Conservation (phyloP, 2,113 vertebrate species). For the Caretta caretta region DNA sequence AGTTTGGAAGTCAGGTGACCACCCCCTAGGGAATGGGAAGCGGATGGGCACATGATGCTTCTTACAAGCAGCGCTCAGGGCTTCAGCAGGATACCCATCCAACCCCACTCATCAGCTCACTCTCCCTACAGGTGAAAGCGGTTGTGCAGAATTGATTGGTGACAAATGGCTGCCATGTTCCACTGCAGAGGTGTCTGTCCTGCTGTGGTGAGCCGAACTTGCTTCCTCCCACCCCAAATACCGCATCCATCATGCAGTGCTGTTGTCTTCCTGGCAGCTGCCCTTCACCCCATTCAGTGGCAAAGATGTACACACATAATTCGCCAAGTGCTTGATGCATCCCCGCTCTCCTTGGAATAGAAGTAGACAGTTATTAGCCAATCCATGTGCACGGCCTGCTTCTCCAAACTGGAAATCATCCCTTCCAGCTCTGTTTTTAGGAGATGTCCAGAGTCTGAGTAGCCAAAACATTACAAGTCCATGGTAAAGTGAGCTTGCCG, state of each 20-base stretch:
- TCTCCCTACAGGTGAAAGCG: background rate
- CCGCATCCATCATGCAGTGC: too few relatives aligned
- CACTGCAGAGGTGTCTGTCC: background rate
- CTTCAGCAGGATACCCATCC: too few relatives aligned
- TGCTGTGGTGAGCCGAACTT: background rate
- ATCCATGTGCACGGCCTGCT: too few relatives aligned
- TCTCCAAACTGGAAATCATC: too few relatives aligned
- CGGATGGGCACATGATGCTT: too few relatives aligned
- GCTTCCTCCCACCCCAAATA: too few relatives aligned
- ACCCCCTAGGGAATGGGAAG: too few relatives aligned
- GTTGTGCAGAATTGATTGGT: background rate
- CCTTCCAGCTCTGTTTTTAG: background rate
- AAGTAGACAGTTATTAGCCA: too few relatives aligned
- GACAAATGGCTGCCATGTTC: background rate
- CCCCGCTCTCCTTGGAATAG: too few relatives aligned
- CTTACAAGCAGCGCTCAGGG: too few relatives aligned
- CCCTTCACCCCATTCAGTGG: background rate
- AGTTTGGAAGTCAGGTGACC: too few relatives aligned
- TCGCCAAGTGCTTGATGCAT: background rate
- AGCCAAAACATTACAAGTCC: background rate
- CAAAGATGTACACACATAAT: too few relatives aligned
- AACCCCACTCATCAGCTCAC: fast-evolving
- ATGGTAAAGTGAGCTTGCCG: background rate
- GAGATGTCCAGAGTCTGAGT: background rate
- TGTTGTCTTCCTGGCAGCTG: background rate